A percentile compares a stretch with the other conserved stretches of the same genome.
Evolutionary conservation across 2,113 vertebrate species (phyloP).

Genomic region (Oryzias javanicus): DNA sequence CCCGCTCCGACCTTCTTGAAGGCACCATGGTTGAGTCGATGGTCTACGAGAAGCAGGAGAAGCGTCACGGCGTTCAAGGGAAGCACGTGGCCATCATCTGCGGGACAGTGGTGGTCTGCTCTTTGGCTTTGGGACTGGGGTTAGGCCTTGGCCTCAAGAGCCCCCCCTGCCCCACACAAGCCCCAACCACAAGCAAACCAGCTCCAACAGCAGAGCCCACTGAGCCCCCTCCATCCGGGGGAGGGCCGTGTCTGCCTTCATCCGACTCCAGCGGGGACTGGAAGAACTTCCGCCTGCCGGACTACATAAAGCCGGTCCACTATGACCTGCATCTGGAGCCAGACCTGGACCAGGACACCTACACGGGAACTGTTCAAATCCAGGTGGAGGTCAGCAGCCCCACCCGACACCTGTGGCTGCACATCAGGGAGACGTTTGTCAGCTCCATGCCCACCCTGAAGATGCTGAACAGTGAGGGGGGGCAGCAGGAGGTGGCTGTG

Average conservation of each 20-base stretch:
- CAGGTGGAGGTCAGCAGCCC: slow-evolving; percentile 65
- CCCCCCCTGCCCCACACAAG: slow-evolving; percentile 38
- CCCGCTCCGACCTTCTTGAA: not conserved
- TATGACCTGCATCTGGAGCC: slow-evolving; percentile 88
- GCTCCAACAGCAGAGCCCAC: slow-evolving; percentile 20
- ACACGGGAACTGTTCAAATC: slow-evolving; percentile 82
- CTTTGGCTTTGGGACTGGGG: slow-evolving; percentile 85
- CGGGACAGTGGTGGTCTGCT: slow-evolving; percentile 71
- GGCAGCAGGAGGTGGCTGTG: slow-evolving; percentile 57
- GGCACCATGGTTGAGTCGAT: slow-evolving; percentile 77
- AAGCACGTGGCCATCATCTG: slow-evolving; percentile 86
- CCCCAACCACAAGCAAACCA: slow-evolving; percentile 4
- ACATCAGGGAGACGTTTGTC: slow-evolving; percentile 86
- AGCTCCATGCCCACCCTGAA: slow-evolving; percentile 74
- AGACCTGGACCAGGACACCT: slow-evolving; percentile 80
- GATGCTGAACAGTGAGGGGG: slow-evolving; percentile 15
- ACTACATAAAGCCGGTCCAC: slow-evolving; percentile 81
- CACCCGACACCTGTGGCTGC: slow-evolving; percentile 86
- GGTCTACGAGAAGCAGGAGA: slow-evolving; percentile 72
- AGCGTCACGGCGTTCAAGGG: slow-evolving; percentile 81
- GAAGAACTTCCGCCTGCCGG: slow-evolving; percentile 85
- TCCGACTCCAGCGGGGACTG: slow-evolving; percentile 78
- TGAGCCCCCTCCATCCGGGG: slow-evolving; percentile 18
- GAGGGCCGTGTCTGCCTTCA: slow-evolving; percentile 74
- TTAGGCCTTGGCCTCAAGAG: slow-evolving; percentile 86